Evolutionary conservation across 2,888 invertebrate genomes (phyloP).

Genomic region (Willowsia nigromaculata): DNA sequence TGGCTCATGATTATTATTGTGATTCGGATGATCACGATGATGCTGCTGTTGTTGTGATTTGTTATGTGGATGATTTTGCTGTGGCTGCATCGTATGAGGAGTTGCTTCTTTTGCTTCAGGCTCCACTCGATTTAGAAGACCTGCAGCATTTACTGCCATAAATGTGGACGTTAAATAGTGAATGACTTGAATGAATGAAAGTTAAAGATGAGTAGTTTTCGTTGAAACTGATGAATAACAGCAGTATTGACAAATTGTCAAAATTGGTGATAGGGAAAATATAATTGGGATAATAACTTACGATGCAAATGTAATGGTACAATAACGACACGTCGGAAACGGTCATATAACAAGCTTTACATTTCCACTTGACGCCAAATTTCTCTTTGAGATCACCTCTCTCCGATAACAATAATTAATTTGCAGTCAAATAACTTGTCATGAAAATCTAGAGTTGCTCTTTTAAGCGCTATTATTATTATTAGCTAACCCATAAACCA

Average conservation of each 20-base stretch:
- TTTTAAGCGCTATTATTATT: neutral
- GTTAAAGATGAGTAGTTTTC: too few species aligned
- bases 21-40: neutral
- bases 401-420: neutral
- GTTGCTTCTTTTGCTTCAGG: neutral
- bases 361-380: neutral
- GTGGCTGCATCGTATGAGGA: too few species aligned
- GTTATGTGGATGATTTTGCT: neutral
- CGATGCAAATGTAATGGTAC: neutral
- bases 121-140: too few species aligned
- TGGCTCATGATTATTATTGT: neutral
- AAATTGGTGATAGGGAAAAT: neutral
- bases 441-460: neutral
- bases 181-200: too few species aligned
- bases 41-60: neutral
- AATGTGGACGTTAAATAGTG: too few species aligned
- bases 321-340: neutral
- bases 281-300: neutral
- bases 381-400: neutral
- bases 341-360: neutral
- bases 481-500: neutral
- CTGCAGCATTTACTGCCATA: too few species aligned
- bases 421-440: neutral
- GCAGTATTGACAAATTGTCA: too few species aligned
- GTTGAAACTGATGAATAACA: too few species aligned